phyloP scores from a whole-genome alignment of 2,797 vertebrate genomes.

The Pantherophis vulpinus region DNA sequence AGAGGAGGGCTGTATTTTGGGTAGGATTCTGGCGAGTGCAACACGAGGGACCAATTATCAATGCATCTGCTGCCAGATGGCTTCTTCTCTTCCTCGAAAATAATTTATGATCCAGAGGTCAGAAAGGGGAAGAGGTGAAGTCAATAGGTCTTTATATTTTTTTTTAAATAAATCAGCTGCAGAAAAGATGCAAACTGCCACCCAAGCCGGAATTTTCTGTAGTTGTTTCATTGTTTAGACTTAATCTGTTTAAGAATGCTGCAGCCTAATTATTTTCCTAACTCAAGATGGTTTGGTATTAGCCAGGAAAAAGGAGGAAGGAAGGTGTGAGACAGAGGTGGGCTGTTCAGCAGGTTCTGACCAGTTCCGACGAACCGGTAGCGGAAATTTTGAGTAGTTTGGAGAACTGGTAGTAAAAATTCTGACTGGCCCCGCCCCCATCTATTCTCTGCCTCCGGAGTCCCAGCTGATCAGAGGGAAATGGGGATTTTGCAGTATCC shows the following conservation, averaged over 20 bases:
- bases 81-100: neutral
- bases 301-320: neutral
- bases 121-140: neutral
- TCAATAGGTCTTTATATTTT: neutral
- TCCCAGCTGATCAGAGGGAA: no score
- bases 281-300: neutral
- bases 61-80: neutral
- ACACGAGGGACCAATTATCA: neutral
- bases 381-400: no score
- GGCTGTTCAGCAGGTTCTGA: no score
- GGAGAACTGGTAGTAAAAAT: no score
- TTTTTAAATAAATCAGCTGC: neutral
- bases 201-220: neutral
- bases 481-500: no score
- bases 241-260: neutral
- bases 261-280: neutral
- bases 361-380: no score
- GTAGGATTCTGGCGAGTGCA: neutral
- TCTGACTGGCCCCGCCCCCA: no score
- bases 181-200: neutral
- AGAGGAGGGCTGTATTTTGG: neutral
- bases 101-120: neutral
- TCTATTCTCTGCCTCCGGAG: no score
- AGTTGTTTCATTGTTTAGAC: neutral
- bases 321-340: neutral